Conservation (phyloP, 2,797 vertebrate species). For the Dermochelys coriacea region DNA sequence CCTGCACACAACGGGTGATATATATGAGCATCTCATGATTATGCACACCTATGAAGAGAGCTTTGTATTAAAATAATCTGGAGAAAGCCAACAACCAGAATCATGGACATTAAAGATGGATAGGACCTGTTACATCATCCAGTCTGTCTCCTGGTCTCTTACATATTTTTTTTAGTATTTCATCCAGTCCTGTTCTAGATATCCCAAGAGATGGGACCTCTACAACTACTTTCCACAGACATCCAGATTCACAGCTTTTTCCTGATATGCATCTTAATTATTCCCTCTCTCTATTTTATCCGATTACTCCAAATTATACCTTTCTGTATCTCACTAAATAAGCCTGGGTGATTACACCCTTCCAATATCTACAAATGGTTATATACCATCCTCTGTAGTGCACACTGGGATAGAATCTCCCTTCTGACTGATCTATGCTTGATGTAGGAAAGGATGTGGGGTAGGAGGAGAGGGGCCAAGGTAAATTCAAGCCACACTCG, state of each 20-base stretch:
- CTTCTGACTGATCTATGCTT: background rate
- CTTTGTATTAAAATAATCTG: background rate
- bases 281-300: conserved; percentile 1
- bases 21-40: background rate
- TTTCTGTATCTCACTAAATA: background rate
- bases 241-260: background rate
- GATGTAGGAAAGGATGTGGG: background rate
- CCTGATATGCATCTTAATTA: background rate
- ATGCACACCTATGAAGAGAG: background rate
- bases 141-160: background rate
- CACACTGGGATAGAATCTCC: background rate
- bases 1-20: background rate
- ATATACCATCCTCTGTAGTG: background rate
- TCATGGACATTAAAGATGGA: background rate
- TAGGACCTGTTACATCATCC: background rate
- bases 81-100: background rate
- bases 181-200: background rate
- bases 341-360: background rate
- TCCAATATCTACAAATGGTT: conserved; percentile 17
- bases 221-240: conserved; percentile 19
- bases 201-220: background rate
- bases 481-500: background rate
- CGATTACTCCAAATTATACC: conserved; percentile 47
- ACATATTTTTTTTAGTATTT: background rate
- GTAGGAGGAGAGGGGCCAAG: no score